Evolutionary conservation across 1,140 invertebrate species (phyloP), one percentile per base, ranked within the genome.

Genomic region (Lethrus apterus): DNA sequence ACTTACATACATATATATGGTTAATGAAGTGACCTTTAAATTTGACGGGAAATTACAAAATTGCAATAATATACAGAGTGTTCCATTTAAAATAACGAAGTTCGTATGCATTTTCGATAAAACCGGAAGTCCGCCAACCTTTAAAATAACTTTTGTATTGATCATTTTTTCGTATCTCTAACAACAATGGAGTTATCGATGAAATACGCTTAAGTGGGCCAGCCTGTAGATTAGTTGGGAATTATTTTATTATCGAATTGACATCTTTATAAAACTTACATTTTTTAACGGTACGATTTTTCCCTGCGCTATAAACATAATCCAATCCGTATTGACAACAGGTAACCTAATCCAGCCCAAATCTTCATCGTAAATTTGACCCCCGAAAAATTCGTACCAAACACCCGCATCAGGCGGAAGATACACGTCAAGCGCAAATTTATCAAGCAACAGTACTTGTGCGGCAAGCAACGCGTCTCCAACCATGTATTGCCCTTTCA

Each of bases 331-430:
- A 46, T 67, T 59, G 1, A 58, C 32, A 2, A 58, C 45, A 31
- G 55, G 46, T 18, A 66, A 53, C 7, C 51, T 51, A 24, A 62
- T 43, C 44, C 47, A 51, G 32, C 54, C 47, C 7, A 32, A 41
- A 15, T 31, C 20, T 10, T 34, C 14, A 13, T 20, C 40, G 46
- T 52, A 57, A 4, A 44, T 54, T 17, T 38, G 42, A n/a, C 66
- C 66, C 14, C 60, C 62, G 63, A 64, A 67, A 43, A 66, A 54
- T 45, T 67, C 63, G 44, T 62, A 68, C 57, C 63, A 64, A 5
- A 54, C 54, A 4, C 46, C 47, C 26, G 34, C 43, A 30, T 42
- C 42, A 4, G 26, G 21, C 0, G 66, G 65, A 9, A 68, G 45
- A 55, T 60, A 68, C 5, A 65, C 52, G 10, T 33, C 50, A 1